phyloP scores from a whole-genome alignment of 1,140 invertebrate species.

The Drosophila varians region DNA sequence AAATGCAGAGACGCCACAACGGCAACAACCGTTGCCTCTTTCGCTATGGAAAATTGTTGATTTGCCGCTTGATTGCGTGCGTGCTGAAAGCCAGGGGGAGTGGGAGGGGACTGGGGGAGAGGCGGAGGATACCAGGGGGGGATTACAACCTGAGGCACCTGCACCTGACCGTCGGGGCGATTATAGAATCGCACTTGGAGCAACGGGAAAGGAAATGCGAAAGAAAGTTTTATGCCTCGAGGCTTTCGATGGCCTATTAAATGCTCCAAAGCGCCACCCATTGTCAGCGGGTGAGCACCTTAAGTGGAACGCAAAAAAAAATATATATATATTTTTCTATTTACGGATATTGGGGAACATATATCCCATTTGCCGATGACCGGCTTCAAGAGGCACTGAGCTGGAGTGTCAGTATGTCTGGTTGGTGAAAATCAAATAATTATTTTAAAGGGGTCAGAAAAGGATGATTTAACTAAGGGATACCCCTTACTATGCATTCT shows the following conservation, averaged over 20 bases:
- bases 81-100: conserved; percentile 26
- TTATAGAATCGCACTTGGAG: conserved; percentile 62
- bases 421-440: neutral
- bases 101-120: neutral
- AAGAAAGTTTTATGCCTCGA: conserved; percentile 53
- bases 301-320: conserved; percentile 6
- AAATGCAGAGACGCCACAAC: neutral
- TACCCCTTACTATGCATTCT: neutral
- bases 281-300: conserved; percentile 31
- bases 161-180: conserved; percentile 53
- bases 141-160: conserved; percentile 19
- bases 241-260: conserved; percentile 29
- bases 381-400: neutral
- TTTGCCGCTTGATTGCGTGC: conserved; percentile 81
- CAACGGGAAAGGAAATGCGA: conserved; percentile 52
- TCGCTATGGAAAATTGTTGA: conserved; percentile 80
- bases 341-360: neutral
- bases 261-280: conserved; percentile 21
- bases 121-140: neutral
- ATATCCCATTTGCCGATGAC: neutral
- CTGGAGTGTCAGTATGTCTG: neutral
- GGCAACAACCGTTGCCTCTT: conserved; percentile 65
- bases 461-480: neutral
- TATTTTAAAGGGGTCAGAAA: neutral
- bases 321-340: neutral